Conservation (phyloP, 2,113 vertebrate genomes). For the Scytalopus superciliaris region DNA sequence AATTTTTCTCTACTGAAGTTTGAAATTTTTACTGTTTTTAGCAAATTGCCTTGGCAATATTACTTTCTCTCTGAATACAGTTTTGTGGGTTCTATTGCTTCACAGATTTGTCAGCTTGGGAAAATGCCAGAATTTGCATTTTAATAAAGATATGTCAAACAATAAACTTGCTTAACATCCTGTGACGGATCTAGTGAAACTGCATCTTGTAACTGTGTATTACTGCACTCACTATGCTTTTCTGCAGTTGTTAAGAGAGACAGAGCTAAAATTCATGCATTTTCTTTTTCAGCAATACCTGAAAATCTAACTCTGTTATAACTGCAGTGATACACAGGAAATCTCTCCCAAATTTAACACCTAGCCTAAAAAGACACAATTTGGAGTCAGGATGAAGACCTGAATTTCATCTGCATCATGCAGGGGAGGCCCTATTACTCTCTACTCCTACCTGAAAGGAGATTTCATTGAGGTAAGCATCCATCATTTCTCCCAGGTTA, state of each 20-base stretch:
- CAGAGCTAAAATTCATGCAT: background rate
- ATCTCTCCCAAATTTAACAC: background rate
- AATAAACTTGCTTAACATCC: slow-evolving; percentile 19
- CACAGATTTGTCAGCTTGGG: background rate
- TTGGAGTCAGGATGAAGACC: background rate
- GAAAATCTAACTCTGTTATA: background rate
- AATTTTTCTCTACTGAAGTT: background rate
- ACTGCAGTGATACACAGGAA: background rate
- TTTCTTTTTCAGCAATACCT: background rate
- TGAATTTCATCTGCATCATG: background rate
- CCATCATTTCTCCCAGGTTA: background rate
- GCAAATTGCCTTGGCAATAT: background rate
- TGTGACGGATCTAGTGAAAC: background rate
- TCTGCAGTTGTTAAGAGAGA: background rate
- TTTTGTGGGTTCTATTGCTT: background rate
- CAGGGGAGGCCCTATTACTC: fast-evolving
- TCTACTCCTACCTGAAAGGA: background rate
- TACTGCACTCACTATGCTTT: background rate
- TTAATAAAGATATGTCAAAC: slow-evolving; percentile 57
- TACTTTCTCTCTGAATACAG: background rate
- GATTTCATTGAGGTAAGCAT: background rate
- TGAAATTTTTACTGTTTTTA: background rate
- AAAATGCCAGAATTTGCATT: slow-evolving; percentile 55
- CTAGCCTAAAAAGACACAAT: background rate
- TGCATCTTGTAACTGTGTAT: background rate